A percentile compares a stretch with the other conserved stretches of the same genome.
phyloP scores from a whole-genome alignment of 2,888 invertebrate genomes.

The Campoplex nolae region DNA sequence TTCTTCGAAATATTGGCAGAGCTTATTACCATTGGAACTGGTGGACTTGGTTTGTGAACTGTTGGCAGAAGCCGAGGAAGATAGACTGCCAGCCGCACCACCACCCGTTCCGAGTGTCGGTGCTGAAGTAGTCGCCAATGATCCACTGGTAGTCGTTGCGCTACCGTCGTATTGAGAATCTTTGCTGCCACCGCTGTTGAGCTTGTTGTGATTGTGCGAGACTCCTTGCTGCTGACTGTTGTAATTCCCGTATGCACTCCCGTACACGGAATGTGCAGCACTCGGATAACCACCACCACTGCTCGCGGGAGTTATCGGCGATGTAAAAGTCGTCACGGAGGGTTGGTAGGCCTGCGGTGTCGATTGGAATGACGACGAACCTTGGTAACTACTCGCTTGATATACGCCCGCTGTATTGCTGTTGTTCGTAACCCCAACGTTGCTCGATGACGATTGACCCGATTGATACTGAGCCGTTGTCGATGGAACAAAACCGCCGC shows the following conservation, averaged over 20 bases:
- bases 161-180: constrained; percentile 82
- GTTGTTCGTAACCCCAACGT: constrained; percentile 78
- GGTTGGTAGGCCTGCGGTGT: constrained; percentile 82
- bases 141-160: constrained; percentile 80
- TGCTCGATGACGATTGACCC: constrained; percentile 78
- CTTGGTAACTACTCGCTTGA: constrained; percentile 81
- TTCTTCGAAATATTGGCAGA: not conserved
- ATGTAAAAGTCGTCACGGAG: constrained; percentile 81
- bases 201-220: constrained; percentile 81
- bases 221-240: constrained; percentile 79
- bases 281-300: constrained; percentile 79
- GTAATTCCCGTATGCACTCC: constrained; percentile 80
- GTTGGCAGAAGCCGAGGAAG: constrained; percentile 80
- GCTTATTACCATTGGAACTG: constrained; percentile 79
- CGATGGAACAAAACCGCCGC: constrained; percentile 78
- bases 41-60: constrained; percentile 83
- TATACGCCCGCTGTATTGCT: constrained; percentile 79
- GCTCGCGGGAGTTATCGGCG: constrained; percentile 81
- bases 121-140: constrained; percentile 80
- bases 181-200: constrained; percentile 80
- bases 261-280: constrained; percentile 82
- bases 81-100: constrained; percentile 74
- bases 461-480: constrained; percentile 82
- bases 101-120: constrained; percentile 74
- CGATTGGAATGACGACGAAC: constrained; percentile 81